Percentiles rank a stretch among this genome's conserved stretches.
Conservation (phyloP, 2,113 vertebrate genomes). For the Piaya cayana region DNA sequence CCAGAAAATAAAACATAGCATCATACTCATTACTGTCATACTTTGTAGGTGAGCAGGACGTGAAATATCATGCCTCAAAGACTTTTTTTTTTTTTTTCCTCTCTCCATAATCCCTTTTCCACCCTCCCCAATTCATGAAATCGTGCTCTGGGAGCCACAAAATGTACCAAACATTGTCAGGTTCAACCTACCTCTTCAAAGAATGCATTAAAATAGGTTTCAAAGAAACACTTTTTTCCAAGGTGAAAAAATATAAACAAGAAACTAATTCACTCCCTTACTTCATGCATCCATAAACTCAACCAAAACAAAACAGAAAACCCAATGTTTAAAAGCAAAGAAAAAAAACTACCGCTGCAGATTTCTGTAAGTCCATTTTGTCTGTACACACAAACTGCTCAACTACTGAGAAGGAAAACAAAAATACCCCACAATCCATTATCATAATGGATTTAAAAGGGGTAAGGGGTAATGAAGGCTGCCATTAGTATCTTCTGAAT, state of each 20-base stretch:
- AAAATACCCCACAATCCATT: conserved; percentile 75
- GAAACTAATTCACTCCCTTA: conserved; percentile 80
- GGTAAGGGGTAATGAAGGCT: conserved; percentile 74
- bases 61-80: conserved; percentile 30
- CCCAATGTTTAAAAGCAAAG: conserved; percentile 80
- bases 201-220: conserved; percentile 72
- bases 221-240: conserved; percentile 65
- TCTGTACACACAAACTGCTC: conserved; percentile 89
- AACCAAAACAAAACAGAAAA: conserved; percentile 77
- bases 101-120: conserved; percentile 60
- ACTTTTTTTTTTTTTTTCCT: conserved; percentile 32
- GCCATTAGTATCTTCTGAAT: conserved; percentile 84
- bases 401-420: conserved; percentile 74
- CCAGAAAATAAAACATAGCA: conserved; percentile 74
- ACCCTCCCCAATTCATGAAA: conserved; percentile 65
- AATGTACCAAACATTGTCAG: conserved; percentile 74
- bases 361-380: conserved; percentile 83
- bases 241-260: conserved; percentile 75
- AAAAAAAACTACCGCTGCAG: conserved; percentile 80
- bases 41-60: conserved; percentile 58
- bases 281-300: conserved; percentile 83
- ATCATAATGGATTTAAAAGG: conserved; percentile 76
- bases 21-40: conserved; percentile 76
- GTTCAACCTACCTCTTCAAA: conserved; percentile 74
- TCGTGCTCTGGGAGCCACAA: conserved; percentile 78